Base-by-base conservation (phyloP, 2,797 vertebrate genomes). In the Premnoplex brunnescens region DNA sequence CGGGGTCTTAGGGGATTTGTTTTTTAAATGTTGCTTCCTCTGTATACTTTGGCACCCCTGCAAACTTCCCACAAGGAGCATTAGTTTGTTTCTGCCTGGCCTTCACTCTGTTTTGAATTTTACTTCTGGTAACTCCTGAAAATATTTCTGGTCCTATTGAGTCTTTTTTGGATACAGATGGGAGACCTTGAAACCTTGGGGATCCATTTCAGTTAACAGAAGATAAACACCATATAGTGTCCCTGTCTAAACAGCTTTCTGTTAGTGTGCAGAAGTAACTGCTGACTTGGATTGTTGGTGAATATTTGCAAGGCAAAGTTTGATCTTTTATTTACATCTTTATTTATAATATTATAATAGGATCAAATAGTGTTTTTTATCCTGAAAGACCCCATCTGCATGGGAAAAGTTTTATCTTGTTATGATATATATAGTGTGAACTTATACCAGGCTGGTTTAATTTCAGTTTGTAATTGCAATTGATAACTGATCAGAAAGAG, bases 1-100 rank as follows among this genome's bases (percentile, higher is more conserved):
- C 37, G 36, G 52, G 43, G 68, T 95, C 95, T 87, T 67, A 5
- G 28, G 52, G 44, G 28, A 89, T 88, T 85, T 75, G 85, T 26
- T 91, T 91, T 96, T 83, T 37, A 56, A 59, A 63, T 71, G 56
- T 72, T 91, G 56, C 20, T 93, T 93, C 71, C 80, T 89, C 54
- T 95, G 85, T 95, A 27, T 94, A 11, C 95, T 80, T 95, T 95
- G 89, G 92, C 88, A 58, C 21, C 51, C 49, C 41, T 83, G 51
- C 55, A 49, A 48, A 18, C 37, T 89, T 95, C 88, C 80, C 48
- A 27, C 44, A 23, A 81, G 83, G 91, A 88, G 48, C 72, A 21
- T 82, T 84, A 80, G 54, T 89, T 92, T 85, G 71, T 85, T 24
- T 84, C 36, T 94, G 78, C 54, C n/a, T 12, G 10, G 36, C 51